phyloP scores from a whole-genome alignment of 2,888 invertebrate genomes.

The Ariolimax columbianus region DNA sequence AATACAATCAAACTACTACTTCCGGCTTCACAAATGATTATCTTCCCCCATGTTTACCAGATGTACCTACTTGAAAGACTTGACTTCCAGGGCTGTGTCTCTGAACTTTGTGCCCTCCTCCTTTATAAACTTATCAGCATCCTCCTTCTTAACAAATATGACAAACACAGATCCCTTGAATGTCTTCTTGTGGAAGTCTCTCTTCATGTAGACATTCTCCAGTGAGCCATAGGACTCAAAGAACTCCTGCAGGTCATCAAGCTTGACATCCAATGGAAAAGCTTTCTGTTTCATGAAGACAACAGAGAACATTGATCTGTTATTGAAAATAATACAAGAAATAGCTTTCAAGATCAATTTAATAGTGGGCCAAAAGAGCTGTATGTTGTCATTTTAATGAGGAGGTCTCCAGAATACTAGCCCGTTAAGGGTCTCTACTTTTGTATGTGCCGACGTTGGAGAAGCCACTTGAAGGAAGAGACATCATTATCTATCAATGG shows the following conservation, averaged over 20 bases:
- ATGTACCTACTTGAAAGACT: constrained; percentile 43
- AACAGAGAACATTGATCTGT: neutral
- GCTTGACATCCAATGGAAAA: constrained; percentile 80
- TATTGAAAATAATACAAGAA: too few species aligned
- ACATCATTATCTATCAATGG: too few species aligned
- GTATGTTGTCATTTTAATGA: too few species aligned
- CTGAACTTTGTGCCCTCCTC: constrained; percentile 84
- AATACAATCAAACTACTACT: too few species aligned
- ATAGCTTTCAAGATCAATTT: too few species aligned
- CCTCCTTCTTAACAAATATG: constrained; percentile 89
- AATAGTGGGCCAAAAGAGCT: too few species aligned
- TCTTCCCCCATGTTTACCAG: too few species aligned
- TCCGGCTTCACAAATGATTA: too few species aligned
- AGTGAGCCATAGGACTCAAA: constrained; percentile 85
- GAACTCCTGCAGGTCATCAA: constrained; percentile 87
- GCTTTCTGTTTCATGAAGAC: constrained; percentile 82
- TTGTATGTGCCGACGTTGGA: too few species aligned
- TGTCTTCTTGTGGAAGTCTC: constrained; percentile 68
- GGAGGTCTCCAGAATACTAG: too few species aligned
- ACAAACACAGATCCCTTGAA: constrained; percentile 92
- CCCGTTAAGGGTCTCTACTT: too few species aligned
- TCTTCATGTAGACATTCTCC: constrained; percentile 83
- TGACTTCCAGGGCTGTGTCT: constrained; percentile 69
- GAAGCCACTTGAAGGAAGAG: too few species aligned
- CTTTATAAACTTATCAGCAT: constrained; percentile 88